phyloP scores from a whole-genome alignment of 2,113 vertebrate genomes.

The Tyto alba region DNA sequence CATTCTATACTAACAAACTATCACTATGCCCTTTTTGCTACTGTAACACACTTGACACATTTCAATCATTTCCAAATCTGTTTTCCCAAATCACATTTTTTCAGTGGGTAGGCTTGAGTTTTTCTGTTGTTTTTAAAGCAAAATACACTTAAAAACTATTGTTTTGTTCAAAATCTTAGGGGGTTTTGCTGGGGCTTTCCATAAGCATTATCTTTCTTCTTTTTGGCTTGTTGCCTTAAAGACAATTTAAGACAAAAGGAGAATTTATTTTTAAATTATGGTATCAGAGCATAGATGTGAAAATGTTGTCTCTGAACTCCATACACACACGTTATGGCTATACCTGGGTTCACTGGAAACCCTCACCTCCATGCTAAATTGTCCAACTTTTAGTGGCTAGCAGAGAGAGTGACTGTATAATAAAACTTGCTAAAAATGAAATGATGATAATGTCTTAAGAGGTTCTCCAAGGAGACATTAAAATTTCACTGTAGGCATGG shows the following conservation, averaged over 20 bases:
- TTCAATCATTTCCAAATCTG: not conserved
- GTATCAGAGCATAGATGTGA: not conserved
- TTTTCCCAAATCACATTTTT: not conserved
- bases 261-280: not conserved
- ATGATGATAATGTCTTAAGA: not conserved
- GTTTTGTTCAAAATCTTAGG: not conserved
- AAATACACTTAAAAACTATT: not conserved
- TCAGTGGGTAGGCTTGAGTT: too few species aligned
- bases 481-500: not conserved
- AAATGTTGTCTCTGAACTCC: not conserved
- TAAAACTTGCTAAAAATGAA: not conserved
- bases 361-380: not conserved
- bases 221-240: not conserved
- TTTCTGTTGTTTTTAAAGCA: not conserved
- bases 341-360: not conserved
- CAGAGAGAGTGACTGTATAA: fast-evolving
- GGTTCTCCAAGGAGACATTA: not conserved
- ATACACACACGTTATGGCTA: not conserved
- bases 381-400: not conserved
- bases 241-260: not conserved
- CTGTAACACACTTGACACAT: not conserved
- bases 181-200: not conserved
- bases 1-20: not conserved
- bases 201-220: not conserved
- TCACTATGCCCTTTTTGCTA: not conserved